A percentile compares a stretch with the other conserved stretches of the same genome.
Evolutionary conservation across 2,888 invertebrate species (phyloP).

Genomic region (Andrena fulva): DNA sequence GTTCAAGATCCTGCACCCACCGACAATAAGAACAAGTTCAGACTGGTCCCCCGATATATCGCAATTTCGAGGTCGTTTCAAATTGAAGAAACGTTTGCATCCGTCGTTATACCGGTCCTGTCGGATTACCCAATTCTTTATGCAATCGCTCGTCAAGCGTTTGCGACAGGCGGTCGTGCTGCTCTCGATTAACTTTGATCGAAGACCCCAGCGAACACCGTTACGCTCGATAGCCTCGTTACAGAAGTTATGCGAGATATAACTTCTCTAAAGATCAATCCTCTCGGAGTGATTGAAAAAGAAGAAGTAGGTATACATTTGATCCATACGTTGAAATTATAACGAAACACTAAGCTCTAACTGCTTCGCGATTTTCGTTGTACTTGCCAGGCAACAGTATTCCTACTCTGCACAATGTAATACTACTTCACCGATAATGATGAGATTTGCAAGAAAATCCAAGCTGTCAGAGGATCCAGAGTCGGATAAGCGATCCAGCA

Average conservation of each 20-base stretch:
- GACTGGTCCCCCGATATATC: slow-evolving; percentile 58
- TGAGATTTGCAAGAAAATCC: not conserved
- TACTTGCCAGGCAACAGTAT: not conserved
- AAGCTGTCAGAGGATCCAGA: slow-evolving; percentile 2
- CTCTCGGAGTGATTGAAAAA: not conserved
- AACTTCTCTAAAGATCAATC: slow-evolving; percentile 31
- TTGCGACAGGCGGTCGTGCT: slow-evolving; percentile 38
- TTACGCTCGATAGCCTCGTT: slow-evolving; percentile 60
- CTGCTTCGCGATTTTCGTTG: not conserved
- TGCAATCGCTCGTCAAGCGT: slow-evolving; percentile 66
- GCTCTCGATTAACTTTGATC: slow-evolving; percentile 60
- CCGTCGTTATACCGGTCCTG: slow-evolving; percentile 61
- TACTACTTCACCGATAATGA: not conserved
- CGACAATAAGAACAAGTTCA: slow-evolving; percentile 56
- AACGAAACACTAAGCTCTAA: slow-evolving; percentile 22
- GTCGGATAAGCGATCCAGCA: slow-evolving; percentile 28
- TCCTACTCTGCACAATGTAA: not conserved
- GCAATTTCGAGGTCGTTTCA: slow-evolving; percentile 61
- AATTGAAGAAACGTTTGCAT: slow-evolving; percentile 61
- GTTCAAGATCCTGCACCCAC: slow-evolving; percentile 43
- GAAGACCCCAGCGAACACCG: slow-evolving; percentile 52
- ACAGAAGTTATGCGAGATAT: slow-evolving; percentile 39
- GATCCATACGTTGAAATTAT: slow-evolving; percentile 43
- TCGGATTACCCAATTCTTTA: slow-evolving; percentile 70
- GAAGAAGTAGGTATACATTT: not conserved